Evolutionary conservation across 2,797 vertebrate species (phyloP).

Genomic region (Cephalopachus bancanus): DNA sequence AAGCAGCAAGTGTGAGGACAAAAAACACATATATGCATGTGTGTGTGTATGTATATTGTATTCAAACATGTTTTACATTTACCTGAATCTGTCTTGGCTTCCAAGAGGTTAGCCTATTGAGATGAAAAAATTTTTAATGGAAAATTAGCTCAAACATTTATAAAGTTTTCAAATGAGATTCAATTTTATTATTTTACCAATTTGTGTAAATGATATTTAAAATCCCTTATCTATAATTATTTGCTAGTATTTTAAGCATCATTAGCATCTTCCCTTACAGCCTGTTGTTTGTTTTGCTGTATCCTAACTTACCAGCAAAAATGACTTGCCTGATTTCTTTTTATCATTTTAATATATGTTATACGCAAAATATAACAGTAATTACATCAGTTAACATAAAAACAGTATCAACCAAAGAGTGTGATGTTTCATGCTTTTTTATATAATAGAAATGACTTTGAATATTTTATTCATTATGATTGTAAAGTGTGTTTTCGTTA

Average conservation of each 20-base stretch:
- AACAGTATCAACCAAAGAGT: neutral
- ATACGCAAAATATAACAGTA: constrained; percentile 62
- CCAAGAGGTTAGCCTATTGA: neutral
- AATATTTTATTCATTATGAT: constrained; percentile 47
- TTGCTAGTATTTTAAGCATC: constrained; percentile 48
- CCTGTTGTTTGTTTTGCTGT: constrained; percentile 42
- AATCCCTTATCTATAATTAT: neutral
- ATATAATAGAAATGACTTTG: constrained; percentile 47
- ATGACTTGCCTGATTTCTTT: constrained; percentile 38
- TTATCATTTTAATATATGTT: constrained; percentile 32
- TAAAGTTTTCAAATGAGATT: constrained; percentile 55
- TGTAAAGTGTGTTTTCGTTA: constrained; percentile 35
- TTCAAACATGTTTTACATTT: constrained; percentile 33
- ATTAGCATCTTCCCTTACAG: constrained; percentile 54
- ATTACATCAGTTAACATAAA: neutral
- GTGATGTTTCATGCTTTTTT: constrained; percentile 20
- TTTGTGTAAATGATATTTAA: constrained; percentile 57
- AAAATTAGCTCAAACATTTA: constrained; percentile 38
- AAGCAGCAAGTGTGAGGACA: neutral
- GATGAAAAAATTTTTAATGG: constrained; percentile 6
- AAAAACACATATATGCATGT: neutral
- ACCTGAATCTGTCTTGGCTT: neutral
- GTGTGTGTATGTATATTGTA: neutral
- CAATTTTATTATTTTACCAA: constrained; percentile 54
- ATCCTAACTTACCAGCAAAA: constrained; percentile 23